Base-by-base conservation (phyloP, 2,797 vertebrate genomes). In the Acanthornis magna region DNA sequence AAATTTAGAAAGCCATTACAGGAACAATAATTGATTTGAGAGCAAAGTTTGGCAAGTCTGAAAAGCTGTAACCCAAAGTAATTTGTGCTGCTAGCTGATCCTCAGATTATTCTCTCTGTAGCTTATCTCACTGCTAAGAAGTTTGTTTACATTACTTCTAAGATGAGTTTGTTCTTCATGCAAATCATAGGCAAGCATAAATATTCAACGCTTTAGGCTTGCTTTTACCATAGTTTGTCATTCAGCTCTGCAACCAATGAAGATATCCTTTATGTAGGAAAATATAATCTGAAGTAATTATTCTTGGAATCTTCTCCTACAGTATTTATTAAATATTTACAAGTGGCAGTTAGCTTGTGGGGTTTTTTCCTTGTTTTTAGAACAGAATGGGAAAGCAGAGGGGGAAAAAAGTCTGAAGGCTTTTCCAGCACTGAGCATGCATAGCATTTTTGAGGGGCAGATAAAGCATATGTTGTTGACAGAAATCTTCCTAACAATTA, bases 291-390 rank as follows among this genome's bases (percentile, higher is more conserved):
- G 20, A 94, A 74, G 51, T 88, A 86, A 92, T 92, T 95, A 84
- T 72, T 88, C 77, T 75, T 91, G 77, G 83, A 93, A 88, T 40
- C 55, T 68, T 86, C 55, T 92, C 43, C 77, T 85, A 60, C 61
- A 73, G 63, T 67, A 63, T 93, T 92, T 91, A 90, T 93, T 93
- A 91, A 95, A 94, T 85, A 91, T 95, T 95, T 95, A 85, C 11
- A 34, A 79, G 81, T 67, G 36, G 10, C 30, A 76, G 62, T 23
- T 85, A 87, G 29, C 67, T 89, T 48, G 27, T 65, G 55, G 7
- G 7, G 9, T 11, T 93, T 94, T 91, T 73, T 60, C 10, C 58
- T 93, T 75, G 9, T 6, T 92, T 92, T 86, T 82, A 85, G 48
- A 86, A 62, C 15, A 67, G 60, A 92, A 45, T 38, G 30, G 51